Base-by-base conservation (phyloP, 2,797 vertebrate species). In the Gobionotothen gibberifrons region DNA sequence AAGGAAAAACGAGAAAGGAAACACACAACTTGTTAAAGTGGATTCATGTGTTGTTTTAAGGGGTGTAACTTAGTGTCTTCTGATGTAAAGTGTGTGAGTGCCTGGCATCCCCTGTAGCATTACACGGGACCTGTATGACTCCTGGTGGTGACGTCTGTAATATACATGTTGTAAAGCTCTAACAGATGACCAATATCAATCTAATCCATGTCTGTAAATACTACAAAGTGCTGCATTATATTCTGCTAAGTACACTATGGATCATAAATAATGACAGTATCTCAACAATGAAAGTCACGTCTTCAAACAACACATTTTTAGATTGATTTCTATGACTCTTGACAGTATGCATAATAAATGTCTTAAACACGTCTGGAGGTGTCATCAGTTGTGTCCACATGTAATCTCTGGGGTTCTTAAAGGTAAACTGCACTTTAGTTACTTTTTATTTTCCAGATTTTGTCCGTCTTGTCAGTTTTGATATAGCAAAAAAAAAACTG, bases 271-370 rank as follows among this genome's bases (percentile, higher is more conserved):
- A 73, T 64, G 51, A 51, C 56, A 65, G 14, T 63, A 60, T 76
- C 60, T 82, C 59, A 72, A 42, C 81, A 74, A 62, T 64, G 48
- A 48, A 80, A 73, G 81, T 71, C 26, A 67, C 76, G 39, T 83
- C 81, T 85, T 71, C 69, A 82, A 81, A 49, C 63, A 36, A 63
- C 84, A 55, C 76, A 46, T 85, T 82, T 90, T 77, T 76, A 78
- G 80, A 73, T 86, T 81, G 16, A 90, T 90, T 89, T 89, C 26
- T 88, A 83, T 87, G 72, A 79, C 76, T 82, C 74, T 72, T 87
- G 65, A 87, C 64, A 79, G 62, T 85, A 85, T 83, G 72, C 78
- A 57, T 85, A 87, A 91, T 92, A 91, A 92, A 90, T 82, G 77
- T 90, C 76, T 85, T 70, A 70, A 87, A 82, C 53, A 62, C 71